These are phyloP conservation scores for Fregetta grallaria DNA, from an alignment of 2,113 vertebrate genomes.

Conservation along the genomic window DNA sequence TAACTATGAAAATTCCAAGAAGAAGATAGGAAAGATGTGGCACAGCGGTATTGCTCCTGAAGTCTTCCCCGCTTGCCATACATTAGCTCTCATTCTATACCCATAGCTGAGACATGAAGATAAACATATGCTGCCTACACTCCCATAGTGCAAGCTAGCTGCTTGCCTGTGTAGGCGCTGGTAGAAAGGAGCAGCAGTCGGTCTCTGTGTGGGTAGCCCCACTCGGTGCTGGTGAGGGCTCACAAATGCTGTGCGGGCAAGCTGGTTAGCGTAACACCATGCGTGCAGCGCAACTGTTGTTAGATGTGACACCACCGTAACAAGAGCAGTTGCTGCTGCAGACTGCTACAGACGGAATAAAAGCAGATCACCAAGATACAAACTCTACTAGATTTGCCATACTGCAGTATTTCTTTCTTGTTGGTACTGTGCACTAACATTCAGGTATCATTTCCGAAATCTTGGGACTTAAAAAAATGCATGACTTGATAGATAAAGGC, in stretches of 20 bases:
- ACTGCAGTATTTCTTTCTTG: background rate
- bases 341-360: background rate
- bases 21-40: background rate
- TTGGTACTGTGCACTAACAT: background rate
- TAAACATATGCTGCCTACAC: background rate
- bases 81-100: background rate
- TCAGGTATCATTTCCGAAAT: background rate
- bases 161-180: background rate
- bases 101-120: background rate
- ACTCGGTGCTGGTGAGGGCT: background rate
- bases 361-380: background rate
- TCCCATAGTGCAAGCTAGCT: background rate
- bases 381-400: background rate
- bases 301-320: accelerated
- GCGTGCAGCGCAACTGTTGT: accelerated
- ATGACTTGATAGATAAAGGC: background rate
- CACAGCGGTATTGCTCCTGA: background rate
- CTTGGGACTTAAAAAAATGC: background rate
- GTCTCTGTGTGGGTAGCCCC: background rate
- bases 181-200: background rate
- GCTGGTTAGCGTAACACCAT: background rate
- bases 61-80: background rate
- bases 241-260: background rate
- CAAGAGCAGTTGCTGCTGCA: background rate
- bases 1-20: background rate